Base-by-base conservation (phyloP, 2,113 vertebrate species). In the Thomomys bottae region DNA sequence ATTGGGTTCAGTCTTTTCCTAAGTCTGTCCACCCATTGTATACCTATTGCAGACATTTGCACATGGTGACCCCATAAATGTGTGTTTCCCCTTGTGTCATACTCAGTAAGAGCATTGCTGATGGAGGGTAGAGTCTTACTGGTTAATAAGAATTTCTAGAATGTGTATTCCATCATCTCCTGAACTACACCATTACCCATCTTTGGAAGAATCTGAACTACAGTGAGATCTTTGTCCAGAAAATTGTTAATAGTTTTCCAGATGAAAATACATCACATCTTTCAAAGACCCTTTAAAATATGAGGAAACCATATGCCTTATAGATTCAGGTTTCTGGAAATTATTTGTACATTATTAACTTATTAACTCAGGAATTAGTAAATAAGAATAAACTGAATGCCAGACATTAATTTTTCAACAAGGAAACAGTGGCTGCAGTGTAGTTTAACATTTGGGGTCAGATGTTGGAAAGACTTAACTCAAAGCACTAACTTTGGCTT, bases 361-460 rank as follows among this genome's bases (percentile, higher is more conserved):
- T 82, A 17, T 88, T 11, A 5, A 40, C n/a, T 45, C 26, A 24
- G 20, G 15, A 57, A 67, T 83, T 59, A 40, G 34, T 18, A 54
- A 30, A 61, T 38, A 73, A 61, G 71, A 77, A 67, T 12, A 54
- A 61, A 88, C 36, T 28, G 24, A 54, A 78, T 21, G 59, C 10
- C 8, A 34, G 66, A 42, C n/a, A 68, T 61, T 81, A 42, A 78
- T 84, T 85, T 87, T 23, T 76, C 28, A 30, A 63, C 34, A 70
- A 72, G 34, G 14, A 84, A 92, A 21, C 5, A 54, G 18, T 66
- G 49, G 10, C 11, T 93, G 14, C 68, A 57, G 71, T 71, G 28
- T 89, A 26, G 8, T 8, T 90, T 95, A 75, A 49, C 57, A 89
- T 92, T 91, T 78, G 40, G 30, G 92, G 87, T 54, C 67, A 80